Conservation (phyloP, 2,797 vertebrate genomes). For the Phoeniculus purpureus region DNA sequence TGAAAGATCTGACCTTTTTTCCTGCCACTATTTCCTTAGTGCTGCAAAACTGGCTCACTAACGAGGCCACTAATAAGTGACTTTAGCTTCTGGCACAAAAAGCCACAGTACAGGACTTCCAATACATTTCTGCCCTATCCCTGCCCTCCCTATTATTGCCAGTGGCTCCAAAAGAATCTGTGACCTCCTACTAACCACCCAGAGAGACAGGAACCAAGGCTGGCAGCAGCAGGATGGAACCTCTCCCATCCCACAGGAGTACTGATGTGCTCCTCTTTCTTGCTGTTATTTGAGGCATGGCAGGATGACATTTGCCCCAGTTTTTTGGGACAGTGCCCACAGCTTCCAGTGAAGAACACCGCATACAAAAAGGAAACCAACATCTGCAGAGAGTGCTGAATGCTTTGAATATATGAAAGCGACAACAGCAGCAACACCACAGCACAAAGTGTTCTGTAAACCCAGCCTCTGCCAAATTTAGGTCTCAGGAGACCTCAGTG, state of each 20-base stretch:
- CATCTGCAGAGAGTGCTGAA: background rate
- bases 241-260: background rate
- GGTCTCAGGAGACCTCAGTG: background rate
- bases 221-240: background rate
- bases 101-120: background rate
- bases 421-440: background rate
- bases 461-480: background rate
- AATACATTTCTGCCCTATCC: background rate
- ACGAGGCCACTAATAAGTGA: constrained; percentile 20
- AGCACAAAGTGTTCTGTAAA: background rate
- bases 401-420: background rate
- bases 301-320: background rate
- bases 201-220: background rate
- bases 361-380: background rate
- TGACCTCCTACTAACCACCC: background rate
- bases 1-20: background rate
- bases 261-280: background rate
- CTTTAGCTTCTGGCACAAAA: constrained; percentile 21
- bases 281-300: background rate
- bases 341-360: background rate
- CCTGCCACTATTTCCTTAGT: background rate
- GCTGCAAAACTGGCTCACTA: background rate
- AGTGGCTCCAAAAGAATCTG: background rate
- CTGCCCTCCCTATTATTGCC: background rate
- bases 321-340: background rate